Percentiles rank a stretch among this genome's conserved stretches.
phyloP scores from a whole-genome alignment of 2,113 vertebrate species.

The Climacteris rufus region DNA sequence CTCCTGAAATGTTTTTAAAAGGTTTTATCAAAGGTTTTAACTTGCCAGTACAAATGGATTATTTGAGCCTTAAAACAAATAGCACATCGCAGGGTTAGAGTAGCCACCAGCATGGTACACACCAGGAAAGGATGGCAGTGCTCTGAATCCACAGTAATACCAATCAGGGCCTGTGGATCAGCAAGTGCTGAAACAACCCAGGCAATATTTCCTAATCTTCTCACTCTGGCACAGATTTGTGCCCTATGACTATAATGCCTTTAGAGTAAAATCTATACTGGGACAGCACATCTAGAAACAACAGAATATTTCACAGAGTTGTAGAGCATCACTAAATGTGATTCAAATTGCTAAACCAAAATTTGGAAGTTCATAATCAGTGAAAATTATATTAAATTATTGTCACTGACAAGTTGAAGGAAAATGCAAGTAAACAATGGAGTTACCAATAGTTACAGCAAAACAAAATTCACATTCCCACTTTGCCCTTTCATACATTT shows the following conservation, averaged over 20 bases:
- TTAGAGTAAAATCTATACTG: neutral
- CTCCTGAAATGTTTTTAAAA: neutral
- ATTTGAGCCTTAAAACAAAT: neutral
- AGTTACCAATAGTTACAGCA: neutral
- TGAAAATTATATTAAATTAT: neutral
- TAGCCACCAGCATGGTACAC: neutral
- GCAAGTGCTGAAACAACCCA: neutral
- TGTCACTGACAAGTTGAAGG: neutral
- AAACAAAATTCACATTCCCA: neutral
- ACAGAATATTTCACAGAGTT: neutral
- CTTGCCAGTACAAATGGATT: neutral
- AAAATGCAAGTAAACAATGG: neutral
- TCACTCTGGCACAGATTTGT: neutral
- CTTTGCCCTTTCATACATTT: neutral
- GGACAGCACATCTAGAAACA: neutral
- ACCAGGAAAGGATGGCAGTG: neutral
- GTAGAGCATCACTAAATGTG: neutral
- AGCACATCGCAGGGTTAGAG: neutral
- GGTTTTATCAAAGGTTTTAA: neutral
- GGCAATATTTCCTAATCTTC: neutral
- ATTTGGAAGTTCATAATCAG: neutral
- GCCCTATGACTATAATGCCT: neutral
- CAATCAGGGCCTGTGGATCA: neutral
- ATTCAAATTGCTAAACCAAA: neutral
- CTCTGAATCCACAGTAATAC: neutral